phyloP scores from a whole-genome alignment of 2,113 vertebrate genomes.

The Vidua chalybeata region DNA sequence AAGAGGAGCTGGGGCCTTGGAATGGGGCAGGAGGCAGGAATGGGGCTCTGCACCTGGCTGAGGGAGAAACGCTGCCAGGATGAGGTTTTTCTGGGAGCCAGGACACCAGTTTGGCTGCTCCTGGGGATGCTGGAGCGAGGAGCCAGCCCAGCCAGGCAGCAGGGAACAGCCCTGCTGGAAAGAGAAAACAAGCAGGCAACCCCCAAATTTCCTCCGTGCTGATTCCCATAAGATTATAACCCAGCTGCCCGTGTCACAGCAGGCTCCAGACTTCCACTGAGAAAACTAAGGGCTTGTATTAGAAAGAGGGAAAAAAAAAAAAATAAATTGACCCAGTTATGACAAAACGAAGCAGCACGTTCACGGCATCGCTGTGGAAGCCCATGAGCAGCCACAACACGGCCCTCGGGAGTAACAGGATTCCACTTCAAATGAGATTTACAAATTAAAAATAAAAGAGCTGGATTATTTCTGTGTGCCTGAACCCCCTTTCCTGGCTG shows the following conservation, averaged over 20 bases:
- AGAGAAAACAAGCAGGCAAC: not conserved
- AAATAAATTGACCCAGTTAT: conserved; percentile 36
- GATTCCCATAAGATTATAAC: not conserved
- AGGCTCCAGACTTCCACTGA: not conserved
- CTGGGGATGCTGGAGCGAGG: accelerated
- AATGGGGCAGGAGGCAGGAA: not conserved
- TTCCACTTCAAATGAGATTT: conserved; percentile 26
- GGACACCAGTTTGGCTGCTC: not conserved
- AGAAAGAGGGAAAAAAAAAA: not conserved
- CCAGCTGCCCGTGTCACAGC: not conserved
- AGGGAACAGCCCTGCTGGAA: not conserved
- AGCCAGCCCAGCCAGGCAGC: not conserved
- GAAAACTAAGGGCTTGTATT: conserved; percentile 15
- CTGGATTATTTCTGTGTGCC: not conserved
- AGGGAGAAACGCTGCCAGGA: not conserved
- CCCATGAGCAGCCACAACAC: not conserved
- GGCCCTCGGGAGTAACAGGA: not conserved
- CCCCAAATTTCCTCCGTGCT: not conserved
- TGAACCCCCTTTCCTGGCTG: not conserved
- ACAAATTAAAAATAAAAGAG: conserved; percentile 12
- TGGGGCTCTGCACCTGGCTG: not conserved
- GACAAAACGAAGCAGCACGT: not conserved
- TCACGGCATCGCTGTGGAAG: not conserved
- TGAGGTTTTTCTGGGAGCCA: not conserved
- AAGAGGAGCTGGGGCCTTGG: not conserved